Evolutionary conservation across 2,888 invertebrate genomes (phyloP).

Genomic region (Autographa pulchrina): DNA sequence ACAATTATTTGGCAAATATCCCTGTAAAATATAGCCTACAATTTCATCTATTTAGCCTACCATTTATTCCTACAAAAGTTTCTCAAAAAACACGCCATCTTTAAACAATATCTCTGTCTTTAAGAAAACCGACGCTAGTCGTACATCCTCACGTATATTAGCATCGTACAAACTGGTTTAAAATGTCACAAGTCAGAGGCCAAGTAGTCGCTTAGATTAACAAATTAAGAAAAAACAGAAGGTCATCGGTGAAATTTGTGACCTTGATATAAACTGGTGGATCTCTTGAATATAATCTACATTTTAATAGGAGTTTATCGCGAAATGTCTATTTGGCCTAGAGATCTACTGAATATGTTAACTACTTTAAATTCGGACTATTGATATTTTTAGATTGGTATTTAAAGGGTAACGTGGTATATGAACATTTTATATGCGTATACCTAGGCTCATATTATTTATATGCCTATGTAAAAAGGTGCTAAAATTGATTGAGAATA

Average conservation of each 20-base stretch:
- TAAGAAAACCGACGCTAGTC: background rate
- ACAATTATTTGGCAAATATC: no score
- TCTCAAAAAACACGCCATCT: background rate
- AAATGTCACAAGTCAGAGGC: slow-evolving; percentile 56
- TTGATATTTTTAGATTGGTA: background rate
- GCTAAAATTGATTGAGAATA: no score
- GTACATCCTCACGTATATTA: no score
- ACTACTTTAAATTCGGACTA: background rate
- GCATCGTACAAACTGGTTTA: slow-evolving; percentile 36
- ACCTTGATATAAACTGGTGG: slow-evolving; percentile 29
- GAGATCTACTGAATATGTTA: background rate
- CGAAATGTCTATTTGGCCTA: background rate
- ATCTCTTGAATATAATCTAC: slow-evolving; percentile 17
- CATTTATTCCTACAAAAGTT: background rate
- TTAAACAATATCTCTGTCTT: background rate
- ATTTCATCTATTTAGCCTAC: background rate
- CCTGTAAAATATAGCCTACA: background rate
- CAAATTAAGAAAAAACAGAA: slow-evolving; percentile 51
- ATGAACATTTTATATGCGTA: no score
- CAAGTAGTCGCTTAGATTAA: slow-evolving; percentile 39
- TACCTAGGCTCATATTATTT: no score
- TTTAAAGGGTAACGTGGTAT: background rate
- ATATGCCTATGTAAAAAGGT: no score
- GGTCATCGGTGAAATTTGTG: slow-evolving; percentile 55
- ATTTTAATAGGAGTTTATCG: slow-evolving; percentile 3